phyloP scores from a whole-genome alignment of 2,888 invertebrate genomes.

The Exocentrus adspersus region DNA sequence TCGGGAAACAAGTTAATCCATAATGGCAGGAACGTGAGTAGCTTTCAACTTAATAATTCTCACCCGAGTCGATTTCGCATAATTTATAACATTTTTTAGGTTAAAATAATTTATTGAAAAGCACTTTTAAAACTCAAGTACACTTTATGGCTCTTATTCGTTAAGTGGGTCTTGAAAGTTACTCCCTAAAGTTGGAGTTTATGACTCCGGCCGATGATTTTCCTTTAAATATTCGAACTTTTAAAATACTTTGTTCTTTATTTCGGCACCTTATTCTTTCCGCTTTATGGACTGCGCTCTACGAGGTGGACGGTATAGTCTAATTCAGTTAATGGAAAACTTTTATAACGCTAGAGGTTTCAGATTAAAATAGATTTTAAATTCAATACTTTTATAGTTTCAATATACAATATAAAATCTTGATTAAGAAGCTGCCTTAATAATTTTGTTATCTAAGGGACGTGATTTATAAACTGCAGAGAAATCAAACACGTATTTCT shows the following conservation, averaged over 20 bases:
- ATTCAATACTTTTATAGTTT: too few species aligned
- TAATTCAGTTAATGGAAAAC: not conserved
- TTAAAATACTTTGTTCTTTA: constrained; percentile 41
- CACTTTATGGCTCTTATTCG: constrained; percentile 59
- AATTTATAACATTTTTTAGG: constrained; percentile 59
- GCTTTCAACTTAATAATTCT: constrained; percentile 47
- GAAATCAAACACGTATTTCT: too few species aligned
- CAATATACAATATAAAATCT: too few species aligned
- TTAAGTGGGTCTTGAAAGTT: constrained; percentile 53
- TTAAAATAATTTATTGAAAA: constrained; percentile 62
- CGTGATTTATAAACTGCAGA: too few species aligned
- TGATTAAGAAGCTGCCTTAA: too few species aligned
- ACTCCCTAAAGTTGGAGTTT: constrained; percentile 57
- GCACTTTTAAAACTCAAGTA: constrained; percentile 60
- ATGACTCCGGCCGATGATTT: constrained; percentile 53
- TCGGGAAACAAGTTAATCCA: constrained; percentile 45
- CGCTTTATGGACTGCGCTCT: constrained; percentile 4
- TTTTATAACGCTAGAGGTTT: not conserved
- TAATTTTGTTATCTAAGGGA: too few species aligned
- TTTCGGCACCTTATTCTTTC: constrained; percentile 34
- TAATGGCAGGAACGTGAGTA: constrained; percentile 49
- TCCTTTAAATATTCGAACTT: constrained; percentile 53
- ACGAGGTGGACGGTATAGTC: not conserved
- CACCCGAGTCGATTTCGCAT: constrained; percentile 47
- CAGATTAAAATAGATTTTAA: too few species aligned